Conservation (phyloP, 1,140 invertebrate genomes). For the Eumeta japonica region DNA sequence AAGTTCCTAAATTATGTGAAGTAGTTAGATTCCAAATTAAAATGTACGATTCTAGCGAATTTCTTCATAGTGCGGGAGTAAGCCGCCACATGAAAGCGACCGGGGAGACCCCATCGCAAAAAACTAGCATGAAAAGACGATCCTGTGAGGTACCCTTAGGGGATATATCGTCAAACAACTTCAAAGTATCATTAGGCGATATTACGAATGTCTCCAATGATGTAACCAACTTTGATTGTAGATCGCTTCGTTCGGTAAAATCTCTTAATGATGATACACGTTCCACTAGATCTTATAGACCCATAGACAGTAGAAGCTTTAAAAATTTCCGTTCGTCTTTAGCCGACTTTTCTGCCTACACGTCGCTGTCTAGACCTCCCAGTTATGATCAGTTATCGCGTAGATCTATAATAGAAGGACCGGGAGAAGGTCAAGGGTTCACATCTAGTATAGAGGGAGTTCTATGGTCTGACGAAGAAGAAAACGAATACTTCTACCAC, state of each 20-base stretch:
- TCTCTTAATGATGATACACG: conserved; percentile 31
- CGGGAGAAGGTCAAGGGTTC: conserved; percentile 31
- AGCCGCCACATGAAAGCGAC: conserved; percentile 50
- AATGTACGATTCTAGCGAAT: conserved; percentile 51
- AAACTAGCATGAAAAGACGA: conserved; percentile 46
- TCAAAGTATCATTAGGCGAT: conserved; percentile 44
- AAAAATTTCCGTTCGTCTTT: conserved; percentile 46
- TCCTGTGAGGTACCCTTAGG: conserved; percentile 49
- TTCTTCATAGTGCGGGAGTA: conserved; percentile 45
- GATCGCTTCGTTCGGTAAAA: conserved; percentile 35
- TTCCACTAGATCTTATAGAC: conserved; percentile 34
- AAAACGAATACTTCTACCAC: conserved; percentile 53
- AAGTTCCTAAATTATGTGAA: conserved; percentile 36
- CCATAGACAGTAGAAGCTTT: conserved; percentile 44
- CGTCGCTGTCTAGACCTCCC: conserved; percentile 36
- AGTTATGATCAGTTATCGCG: conserved; percentile 46
- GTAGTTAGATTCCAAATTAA: conserved; percentile 13
- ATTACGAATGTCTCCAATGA: conserved; percentile 28
- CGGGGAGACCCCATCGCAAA: conserved; percentile 41
- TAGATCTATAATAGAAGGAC: conserved; percentile 34
- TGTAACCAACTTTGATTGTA: conserved; percentile 33
- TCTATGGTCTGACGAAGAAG: conserved; percentile 56
- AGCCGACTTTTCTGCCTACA: conserved; percentile 33
- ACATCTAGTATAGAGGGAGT: conserved; percentile 56
- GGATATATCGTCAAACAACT: conserved; percentile 45